phyloP scores from a whole-genome alignment of 2,113 vertebrate species.

The Sander lucioperca region DNA sequence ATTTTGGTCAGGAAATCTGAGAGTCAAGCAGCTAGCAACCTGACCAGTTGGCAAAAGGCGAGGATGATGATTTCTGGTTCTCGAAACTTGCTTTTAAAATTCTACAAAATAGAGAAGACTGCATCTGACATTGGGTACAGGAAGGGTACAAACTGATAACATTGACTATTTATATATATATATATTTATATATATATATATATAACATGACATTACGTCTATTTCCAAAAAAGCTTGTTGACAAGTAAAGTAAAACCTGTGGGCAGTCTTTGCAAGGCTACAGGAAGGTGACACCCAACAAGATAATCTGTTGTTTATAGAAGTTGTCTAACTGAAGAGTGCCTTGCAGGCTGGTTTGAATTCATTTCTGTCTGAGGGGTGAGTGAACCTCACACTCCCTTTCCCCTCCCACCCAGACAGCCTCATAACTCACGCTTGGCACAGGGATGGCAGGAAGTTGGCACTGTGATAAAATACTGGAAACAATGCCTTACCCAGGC shows the following conservation, averaged over 20 bases:
- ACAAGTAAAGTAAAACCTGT: background rate
- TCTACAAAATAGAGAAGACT: background rate
- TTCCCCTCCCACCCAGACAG: constrained; percentile 49
- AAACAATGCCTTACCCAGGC: constrained; percentile 68
- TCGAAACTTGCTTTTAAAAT: background rate
- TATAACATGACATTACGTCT: background rate
- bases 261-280: constrained; percentile 22
- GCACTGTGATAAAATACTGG: constrained; percentile 55
- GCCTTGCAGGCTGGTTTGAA: constrained; percentile 22
- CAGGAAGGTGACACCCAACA: constrained; percentile 38
- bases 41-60: background rate
- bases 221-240: background rate
- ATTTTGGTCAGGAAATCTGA: background rate
- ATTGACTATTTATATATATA: no score
- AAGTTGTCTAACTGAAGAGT: constrained; percentile 18
- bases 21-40: constrained; percentile 13
- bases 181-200: no score
- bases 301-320: constrained; percentile 62
- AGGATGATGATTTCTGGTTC: background rate
- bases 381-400: constrained; percentile 40
- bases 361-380: constrained; percentile 41
- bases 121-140: background rate
- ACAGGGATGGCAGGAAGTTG: constrained; percentile 64
- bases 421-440: constrained; percentile 67
- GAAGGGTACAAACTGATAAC: background rate